A percentile compares a stretch with the other conserved stretches of the same genome.
These are phyloP conservation scores for Delia radicum DNA, from an alignment of 1,140 invertebrate genomes.

Conservation along the genomic window DNA sequence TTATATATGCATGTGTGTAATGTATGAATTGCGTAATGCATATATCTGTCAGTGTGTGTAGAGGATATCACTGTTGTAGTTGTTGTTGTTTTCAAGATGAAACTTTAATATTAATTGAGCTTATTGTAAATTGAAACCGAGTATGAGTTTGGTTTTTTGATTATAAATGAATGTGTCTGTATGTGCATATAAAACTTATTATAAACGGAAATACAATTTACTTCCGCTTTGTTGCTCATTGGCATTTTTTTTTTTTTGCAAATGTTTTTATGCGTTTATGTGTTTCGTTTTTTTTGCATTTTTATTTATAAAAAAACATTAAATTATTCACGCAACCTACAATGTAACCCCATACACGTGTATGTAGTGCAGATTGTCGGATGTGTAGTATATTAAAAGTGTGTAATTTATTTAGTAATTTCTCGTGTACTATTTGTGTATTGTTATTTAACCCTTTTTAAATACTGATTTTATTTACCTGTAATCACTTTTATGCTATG, in stretches of 20 bases:
- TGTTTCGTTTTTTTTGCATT: neutral
- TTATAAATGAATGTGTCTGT: neutral
- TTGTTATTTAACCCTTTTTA: too few species aligned
- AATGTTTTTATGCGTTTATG: neutral
- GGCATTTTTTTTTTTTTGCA: neutral
- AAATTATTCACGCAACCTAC: too few species aligned
- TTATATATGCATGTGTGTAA: neutral
- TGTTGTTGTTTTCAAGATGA: neutral
- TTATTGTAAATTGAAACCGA: neutral
- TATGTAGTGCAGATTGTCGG: too few species aligned
- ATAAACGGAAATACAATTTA: constrained; percentile 19
- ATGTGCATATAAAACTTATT: constrained; percentile 6
- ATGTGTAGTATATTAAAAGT: too few species aligned
- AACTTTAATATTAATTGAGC: constrained; percentile 5
- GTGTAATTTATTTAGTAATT: too few species aligned
- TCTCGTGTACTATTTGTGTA: too few species aligned
- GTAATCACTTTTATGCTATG: too few species aligned
- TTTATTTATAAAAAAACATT: neutral
- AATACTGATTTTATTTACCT: too few species aligned
- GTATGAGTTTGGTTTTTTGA: neutral
- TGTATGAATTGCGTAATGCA: neutral
- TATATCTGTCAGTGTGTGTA: neutral
- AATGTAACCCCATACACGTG: too few species aligned
- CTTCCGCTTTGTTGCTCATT: constrained; percentile 16
- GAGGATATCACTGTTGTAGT: neutral